Percentiles rank a stretch among this genome's conserved stretches.
Conservation (phyloP, 2,797 vertebrate genomes). For the Anabacerthia variegaticeps region DNA sequence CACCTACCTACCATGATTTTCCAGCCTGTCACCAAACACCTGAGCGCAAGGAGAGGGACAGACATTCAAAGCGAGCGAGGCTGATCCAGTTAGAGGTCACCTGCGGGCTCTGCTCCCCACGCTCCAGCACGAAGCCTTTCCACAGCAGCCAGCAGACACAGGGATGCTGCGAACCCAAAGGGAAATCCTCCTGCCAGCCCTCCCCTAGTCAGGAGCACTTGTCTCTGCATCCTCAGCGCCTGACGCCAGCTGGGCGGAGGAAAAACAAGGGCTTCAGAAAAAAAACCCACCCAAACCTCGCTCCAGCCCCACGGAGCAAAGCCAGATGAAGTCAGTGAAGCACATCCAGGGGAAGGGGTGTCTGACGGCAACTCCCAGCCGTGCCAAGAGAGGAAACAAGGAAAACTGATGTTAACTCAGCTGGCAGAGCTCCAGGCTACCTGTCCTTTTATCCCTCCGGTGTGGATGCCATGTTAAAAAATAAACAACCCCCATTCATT, state of each 20-base stretch:
- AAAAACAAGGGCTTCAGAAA: not conserved
- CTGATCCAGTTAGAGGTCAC: not conserved
- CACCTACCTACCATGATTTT: not conserved
- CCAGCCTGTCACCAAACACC: not conserved
- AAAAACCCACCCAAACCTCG: not conserved
- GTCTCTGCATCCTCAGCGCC: slow-evolving; percentile 1
- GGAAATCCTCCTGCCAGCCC: slow-evolving; percentile 11
- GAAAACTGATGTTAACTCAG: not conserved
- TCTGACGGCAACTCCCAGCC: not conserved
- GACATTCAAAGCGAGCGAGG: not conserved
- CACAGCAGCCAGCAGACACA: not conserved
- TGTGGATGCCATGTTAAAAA: slow-evolving; percentile 41
- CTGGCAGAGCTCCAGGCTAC: not conserved
- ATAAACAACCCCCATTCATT: not conserved
- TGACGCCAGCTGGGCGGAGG: not conserved
- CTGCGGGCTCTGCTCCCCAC: not conserved
- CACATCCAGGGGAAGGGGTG: not conserved
- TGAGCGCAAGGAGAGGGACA: not conserved
- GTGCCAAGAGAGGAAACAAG: not conserved
- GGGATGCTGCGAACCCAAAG: not conserved
- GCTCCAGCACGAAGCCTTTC: not conserved
- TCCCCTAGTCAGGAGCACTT: not conserved
- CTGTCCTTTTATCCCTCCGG: not conserved
- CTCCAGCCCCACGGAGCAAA: not conserved
- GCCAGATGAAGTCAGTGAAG: not conserved